Evolutionary conservation across 2,113 vertebrate genomes (phyloP), one percentile per base, ranked within the genome.

Genomic region (Butorides virescens): DNA sequence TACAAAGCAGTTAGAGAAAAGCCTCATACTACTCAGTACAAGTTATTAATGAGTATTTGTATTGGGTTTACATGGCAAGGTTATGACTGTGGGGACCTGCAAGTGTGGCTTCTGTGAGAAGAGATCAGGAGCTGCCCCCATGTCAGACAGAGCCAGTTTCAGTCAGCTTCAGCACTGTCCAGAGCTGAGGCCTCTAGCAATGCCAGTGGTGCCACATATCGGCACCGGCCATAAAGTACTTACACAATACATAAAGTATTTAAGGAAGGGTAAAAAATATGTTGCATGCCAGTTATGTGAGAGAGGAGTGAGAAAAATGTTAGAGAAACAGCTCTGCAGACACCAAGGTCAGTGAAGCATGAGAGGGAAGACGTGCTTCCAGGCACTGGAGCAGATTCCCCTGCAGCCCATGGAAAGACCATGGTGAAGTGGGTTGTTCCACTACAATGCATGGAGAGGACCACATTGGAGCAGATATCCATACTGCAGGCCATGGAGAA

Each of bases 391-490:
- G 15, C 19, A 71, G 10, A 71, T 27, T 42, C 16, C 0, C 32
- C 66, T 65, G n/a, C 20, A 59, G 32, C 22, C n/a, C 2, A 0
- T 2, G 14, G 52, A 23, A 21, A 49, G 7, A 22, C 18, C 13
- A 6, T 8, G 6, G 49, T 20, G 30, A 39, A 47, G 15, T 1
- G 3, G 1, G 22, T 53, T 53, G n/a, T 49, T 18, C 6, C 4
- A 0, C 23, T 80, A 27, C 18, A 72, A 9, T 2, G 5, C 58
- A 22, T 1, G 29, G n/a, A 62, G 7, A 49, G 49, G 30, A 53
- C 10, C 20, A 20, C 0, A 1, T 52, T 1, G 1, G 23, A 61
- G 22, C 21, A 76, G 12, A 56, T 5, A 81, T 2, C 17, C 17
- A 29, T 13, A 34, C 4, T 42, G 20, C 49, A 62, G 22, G 9